Conservation (phyloP, 2,113 vertebrate species). For the Lycocorax pyrrhopterus region DNA sequence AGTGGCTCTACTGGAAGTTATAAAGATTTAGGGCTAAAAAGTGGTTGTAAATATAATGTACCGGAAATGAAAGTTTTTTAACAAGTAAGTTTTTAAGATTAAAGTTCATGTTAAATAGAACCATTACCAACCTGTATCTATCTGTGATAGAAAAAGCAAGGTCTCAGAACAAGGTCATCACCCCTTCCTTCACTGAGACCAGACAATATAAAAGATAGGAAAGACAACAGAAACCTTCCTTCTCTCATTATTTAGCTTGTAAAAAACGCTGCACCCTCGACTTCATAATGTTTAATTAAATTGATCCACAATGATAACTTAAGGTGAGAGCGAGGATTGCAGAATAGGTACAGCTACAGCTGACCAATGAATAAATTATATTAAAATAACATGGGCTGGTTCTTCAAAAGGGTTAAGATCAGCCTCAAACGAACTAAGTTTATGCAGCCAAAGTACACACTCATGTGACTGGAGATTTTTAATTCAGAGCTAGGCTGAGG, state of each 20-base stretch:
- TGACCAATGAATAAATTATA: background rate
- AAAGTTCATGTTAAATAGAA: background rate
- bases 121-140: background rate
- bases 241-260: background rate
- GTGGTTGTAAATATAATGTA: background rate
- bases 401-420: background rate
- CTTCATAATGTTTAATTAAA: background rate
- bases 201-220: background rate
- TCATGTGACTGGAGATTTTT: background rate
- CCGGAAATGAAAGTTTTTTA: background rate
- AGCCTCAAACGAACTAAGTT: background rate
- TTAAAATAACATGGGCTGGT: background rate
- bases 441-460: background rate
- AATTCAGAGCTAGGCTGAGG: background rate
- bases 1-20: background rate
- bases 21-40: background rate
- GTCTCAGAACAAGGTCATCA: background rate
- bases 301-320: background rate
- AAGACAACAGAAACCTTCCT: background rate
- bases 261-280: background rate
- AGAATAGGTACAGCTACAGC: background rate
- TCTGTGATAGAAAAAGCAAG: background rate
- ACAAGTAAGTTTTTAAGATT: background rate
- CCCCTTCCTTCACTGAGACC: background rate
- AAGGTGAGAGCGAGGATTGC: background rate